Evolutionary conservation across 2,113 vertebrate species (phyloP), one percentile per base, ranked within the genome.

Genomic region (Heterochromis multidens): DNA sequence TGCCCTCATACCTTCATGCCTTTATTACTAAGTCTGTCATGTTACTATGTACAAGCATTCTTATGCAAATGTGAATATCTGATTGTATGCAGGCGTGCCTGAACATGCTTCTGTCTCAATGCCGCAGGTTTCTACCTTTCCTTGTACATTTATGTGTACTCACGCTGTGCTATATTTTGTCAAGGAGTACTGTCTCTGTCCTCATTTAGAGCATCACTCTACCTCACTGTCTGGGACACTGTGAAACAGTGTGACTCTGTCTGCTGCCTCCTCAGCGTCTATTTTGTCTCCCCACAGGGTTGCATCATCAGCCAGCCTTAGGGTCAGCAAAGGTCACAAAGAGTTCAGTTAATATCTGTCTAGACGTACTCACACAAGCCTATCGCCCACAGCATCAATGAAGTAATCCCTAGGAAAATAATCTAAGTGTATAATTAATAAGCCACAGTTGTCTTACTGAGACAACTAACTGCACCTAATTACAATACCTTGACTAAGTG

Each of bases 281-380:
- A 91, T 79, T 82, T 49, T 89, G 82, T 89, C 79, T 87, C 40
- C 72, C 63, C 11, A 31, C 77, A 40, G 62, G 90, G 84, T 85
- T 4, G 31, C 56, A 85, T 91, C 88, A 85, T 91, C 88, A 86
- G 54, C 83, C 83, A 87, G 87, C 84, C 81, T 81, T 31, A 21
- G 86, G 84, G 86, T 90, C 58, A 83, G 84, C 88, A 90, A 65
- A 86, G 91, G 90, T 93, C 88, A 84, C 29, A 19, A n/a, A 81
- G 81, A 90, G 89, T 94, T 94, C 87, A 92, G 46, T 67, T 77
- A 82, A 83, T 82, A 27, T 88, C 59, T 82, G 88, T 89, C 91
- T 85, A 83, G 86, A 92, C 91, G 5, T 35, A 77, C 70, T 83
- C 60, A 65, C 23, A 84, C 31, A 81, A 79, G 86, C 74, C 29